Conservation (phyloP, 2,888 invertebrate genomes). For the Deroplatys truncata region DNA sequence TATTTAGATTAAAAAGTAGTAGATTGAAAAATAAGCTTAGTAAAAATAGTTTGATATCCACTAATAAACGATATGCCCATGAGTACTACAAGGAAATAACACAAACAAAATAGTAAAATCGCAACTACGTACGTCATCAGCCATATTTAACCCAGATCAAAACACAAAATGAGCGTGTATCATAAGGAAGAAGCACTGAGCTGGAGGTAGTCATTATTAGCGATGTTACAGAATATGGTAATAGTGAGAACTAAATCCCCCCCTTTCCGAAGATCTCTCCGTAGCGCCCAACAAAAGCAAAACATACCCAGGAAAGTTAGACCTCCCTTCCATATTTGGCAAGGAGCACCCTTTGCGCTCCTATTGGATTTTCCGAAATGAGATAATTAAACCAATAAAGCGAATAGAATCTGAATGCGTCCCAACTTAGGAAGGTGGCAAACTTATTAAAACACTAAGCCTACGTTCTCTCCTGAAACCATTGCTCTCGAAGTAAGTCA, state of each 20-base stretch:
- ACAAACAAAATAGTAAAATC: too few relatives aligned
- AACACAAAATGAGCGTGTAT: too few relatives aligned
- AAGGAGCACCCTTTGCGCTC: neutral
- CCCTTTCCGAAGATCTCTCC: neutral
- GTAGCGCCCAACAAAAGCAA: neutral
- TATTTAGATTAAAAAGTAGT: too few relatives aligned
- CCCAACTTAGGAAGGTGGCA: neutral
- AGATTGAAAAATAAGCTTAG: too few relatives aligned
- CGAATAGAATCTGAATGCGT: neutral
- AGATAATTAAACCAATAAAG: neutral
- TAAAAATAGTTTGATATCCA: too few relatives aligned
- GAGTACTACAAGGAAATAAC: too few relatives aligned
- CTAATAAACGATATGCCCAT: too few relatives aligned
- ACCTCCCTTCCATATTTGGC: neutral
- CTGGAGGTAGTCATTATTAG: too few relatives aligned
- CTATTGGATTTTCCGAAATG: neutral
- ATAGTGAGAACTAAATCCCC: neutral
- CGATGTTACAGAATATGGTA: too few relatives aligned
- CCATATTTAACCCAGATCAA: too few relatives aligned
- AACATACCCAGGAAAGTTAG: neutral
- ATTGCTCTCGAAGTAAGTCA: neutral
- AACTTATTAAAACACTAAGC: neutral
- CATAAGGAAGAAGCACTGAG: too few relatives aligned
- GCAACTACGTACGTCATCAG: too few relatives aligned
- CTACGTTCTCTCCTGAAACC: neutral